Base-by-base conservation (phyloP, 2,113 vertebrate genomes). In the Ammodramus savannarum region DNA sequence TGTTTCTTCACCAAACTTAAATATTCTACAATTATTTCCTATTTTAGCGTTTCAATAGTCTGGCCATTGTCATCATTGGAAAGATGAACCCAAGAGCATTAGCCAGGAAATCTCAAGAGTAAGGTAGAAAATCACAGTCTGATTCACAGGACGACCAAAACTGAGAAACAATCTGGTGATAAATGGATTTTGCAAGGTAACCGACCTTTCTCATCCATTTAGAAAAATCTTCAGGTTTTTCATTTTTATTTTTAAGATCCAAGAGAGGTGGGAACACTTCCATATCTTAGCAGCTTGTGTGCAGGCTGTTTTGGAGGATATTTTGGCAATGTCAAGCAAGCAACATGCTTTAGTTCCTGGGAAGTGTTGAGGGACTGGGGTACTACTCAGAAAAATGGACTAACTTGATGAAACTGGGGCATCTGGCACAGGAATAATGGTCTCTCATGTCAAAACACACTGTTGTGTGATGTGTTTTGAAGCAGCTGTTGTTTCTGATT, bases 281-380 rank as follows among this genome's bases (percentile, higher is more conserved):
- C 29, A 7, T 88, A 67, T 91, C 85, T 79, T 87, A 95, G 95
- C 94, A 97, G 95, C 94, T 96, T 96, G 94, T 66, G 77, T 95
- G 94, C 69, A 0, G 93, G 94, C 91, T 94, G 96, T 87, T 95
- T 93, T 83, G 82, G 85, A 38, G 81, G 90, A 85, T 92, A 96
- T 95, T 95, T 94, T 94, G 95, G 95, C 95, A 94, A 77, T 86
- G 87, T 91, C 86, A 96, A 78, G 48, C 54, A 76, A 89, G 55
- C 74, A 82, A 58, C 78, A 87, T 71, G 75, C 75, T 92, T 91
- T 67, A 92, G 65, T 73, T 89, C 38, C 74, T 55, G 77, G 85
- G 54, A 95, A 87, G 89, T 95, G 94, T 87, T 94, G 81, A 93
- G 84, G 69, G 61, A 89, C 86, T 85, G 41, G 87, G 48, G 63